Conservation (phyloP, 2,888 invertebrate genomes). For the Schizaphis graminum region DNA sequence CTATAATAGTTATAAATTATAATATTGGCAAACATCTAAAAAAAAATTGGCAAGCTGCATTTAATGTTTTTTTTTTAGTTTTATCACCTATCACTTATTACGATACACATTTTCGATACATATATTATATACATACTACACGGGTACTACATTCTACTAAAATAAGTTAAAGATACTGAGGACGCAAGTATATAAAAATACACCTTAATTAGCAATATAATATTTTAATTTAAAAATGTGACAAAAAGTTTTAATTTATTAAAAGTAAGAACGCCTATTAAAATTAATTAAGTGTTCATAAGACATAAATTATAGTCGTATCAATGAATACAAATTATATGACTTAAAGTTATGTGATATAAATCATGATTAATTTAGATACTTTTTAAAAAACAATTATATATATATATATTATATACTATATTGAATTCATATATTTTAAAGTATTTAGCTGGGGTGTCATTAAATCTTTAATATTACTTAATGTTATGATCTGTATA, state of each 20-base stretch:
- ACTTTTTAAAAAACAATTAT: not conserved
- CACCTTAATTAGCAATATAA: not conserved
- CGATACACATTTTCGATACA: not conserved
- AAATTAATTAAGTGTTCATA: not conserved
- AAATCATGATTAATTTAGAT: not conserved
- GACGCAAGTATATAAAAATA: not conserved
- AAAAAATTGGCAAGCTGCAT: not conserved
- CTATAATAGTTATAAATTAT: slow-evolving; percentile 1
- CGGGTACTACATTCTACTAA: not conserved
- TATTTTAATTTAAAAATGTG: not conserved
- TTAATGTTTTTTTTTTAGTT: not conserved
- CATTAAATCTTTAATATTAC: not conserved
- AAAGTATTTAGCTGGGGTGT: not conserved
- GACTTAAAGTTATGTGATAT: not conserved
- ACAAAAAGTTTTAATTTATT: not conserved
- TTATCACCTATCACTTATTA: not conserved
- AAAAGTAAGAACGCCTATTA: not conserved
- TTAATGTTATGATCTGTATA: not conserved
- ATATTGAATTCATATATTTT: not conserved
- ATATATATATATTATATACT: too few relatives aligned
- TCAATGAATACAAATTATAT: not conserved
- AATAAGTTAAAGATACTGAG: not conserved
- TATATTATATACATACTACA: not conserved
- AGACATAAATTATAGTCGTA: not conserved
- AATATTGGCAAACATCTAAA: not conserved